phyloP scores from a whole-genome alignment of 2,797 vertebrate genomes.

The Rhinella marina region DNA sequence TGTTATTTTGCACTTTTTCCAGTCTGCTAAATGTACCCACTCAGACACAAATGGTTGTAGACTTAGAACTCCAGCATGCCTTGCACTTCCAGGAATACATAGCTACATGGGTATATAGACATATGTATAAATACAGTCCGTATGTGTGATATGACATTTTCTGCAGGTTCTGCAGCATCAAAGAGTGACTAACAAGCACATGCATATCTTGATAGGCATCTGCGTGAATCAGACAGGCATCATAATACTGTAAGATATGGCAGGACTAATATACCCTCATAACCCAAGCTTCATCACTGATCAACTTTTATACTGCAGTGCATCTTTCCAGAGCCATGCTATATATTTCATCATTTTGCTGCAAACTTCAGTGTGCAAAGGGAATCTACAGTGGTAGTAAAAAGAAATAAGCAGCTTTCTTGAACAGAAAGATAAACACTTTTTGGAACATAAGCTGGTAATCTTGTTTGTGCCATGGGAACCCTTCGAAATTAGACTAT shows the following conservation, averaged over 20 bases:
- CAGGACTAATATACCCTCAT: not conserved
- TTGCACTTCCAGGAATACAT: not conserved
- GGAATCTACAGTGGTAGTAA: slow-evolving; percentile 24
- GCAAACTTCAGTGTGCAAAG: slow-evolving; percentile 43
- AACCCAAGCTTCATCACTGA: slow-evolving; percentile 5
- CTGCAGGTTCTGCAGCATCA: not conserved
- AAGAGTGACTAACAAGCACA: slow-evolving; percentile 18
- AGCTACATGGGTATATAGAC: not conserved
- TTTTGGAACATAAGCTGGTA: slow-evolving; percentile 63
- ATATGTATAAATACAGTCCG: not conserved
- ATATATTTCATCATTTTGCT: slow-evolving; percentile 49
- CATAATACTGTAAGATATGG: not conserved
- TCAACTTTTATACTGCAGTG: slow-evolving; percentile 47
- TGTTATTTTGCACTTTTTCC: slow-evolving; percentile 64
- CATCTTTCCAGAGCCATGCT: not conserved
- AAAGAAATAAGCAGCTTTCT: slow-evolving; percentile 57
- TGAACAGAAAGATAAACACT: slow-evolving; percentile 55
- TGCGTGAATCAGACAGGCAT: slow-evolving; percentile 31
- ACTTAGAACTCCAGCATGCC: slow-evolving; percentile 21
- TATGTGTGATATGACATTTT: not conserved
- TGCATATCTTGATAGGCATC: not conserved
- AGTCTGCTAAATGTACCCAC: slow-evolving; percentile 48
- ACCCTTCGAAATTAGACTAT: slow-evolving; percentile 62
- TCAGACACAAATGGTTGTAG: slow-evolving; percentile 46
- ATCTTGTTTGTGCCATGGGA: slow-evolving; percentile 63